These are phyloP conservation scores for Oscheius onirici DNA, from an alignment of 2,888 invertebrate genomes.

Conservation along the genomic window DNA sequence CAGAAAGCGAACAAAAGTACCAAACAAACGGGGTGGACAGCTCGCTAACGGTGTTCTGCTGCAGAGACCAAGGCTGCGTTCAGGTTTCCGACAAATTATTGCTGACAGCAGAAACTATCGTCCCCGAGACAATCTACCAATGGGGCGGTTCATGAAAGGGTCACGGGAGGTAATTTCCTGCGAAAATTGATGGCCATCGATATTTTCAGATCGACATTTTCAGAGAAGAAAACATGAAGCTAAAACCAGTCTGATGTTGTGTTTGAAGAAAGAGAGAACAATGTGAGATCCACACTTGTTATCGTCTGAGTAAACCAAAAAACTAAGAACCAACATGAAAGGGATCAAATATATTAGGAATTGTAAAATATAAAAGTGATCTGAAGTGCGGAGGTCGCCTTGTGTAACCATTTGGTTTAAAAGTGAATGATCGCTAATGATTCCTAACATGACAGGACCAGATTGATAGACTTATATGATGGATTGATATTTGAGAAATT, in stretches of 20 bases:
- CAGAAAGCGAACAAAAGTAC: not conserved
- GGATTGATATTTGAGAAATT: not conserved
- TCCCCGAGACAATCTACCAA: not conserved
- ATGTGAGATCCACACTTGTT: no score
- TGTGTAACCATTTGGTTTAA: not conserved
- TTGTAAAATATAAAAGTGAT: no score
- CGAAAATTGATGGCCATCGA: not conserved
- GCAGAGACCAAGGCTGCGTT: slow-evolving; percentile 9
- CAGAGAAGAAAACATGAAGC: no score
- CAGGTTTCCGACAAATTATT: slow-evolving; percentile 19
- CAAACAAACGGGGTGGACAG: not conserved
- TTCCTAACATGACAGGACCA: slow-evolving; percentile 11
- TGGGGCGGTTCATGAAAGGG: not conserved
- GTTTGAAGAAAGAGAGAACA: no score
- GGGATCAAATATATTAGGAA: no score
- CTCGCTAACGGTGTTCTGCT: slow-evolving; percentile 12
- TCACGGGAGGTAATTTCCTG: slow-evolving; percentile 4
- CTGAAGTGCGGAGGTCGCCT: no score
- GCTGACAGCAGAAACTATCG: not conserved
- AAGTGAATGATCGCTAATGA: slow-evolving; percentile 1
- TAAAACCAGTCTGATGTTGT: no score
- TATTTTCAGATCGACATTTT: no score
- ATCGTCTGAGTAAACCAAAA: no score
- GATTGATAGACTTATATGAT: slow-evolving; percentile 8
- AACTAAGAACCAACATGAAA: no score